These are phyloP conservation scores for Drosophila anceps DNA, from an alignment of 2,888 invertebrate genomes.

Conservation along the genomic window DNA sequence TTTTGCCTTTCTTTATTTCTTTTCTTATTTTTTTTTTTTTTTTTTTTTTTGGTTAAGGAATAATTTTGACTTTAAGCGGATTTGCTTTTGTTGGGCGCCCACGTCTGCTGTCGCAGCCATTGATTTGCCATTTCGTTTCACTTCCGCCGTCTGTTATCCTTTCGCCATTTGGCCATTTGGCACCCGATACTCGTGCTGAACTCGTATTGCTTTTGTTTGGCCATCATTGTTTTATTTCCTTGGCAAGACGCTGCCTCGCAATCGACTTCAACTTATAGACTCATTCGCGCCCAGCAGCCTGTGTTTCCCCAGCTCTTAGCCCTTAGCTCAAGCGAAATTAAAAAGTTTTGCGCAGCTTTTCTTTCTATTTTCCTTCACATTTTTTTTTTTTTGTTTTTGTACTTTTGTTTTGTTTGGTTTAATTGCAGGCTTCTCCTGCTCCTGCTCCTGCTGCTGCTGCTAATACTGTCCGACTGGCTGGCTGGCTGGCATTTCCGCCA, in stretches of 20 bases:
- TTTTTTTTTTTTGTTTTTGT: slow-evolving; percentile 1
- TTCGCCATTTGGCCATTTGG: slow-evolving; percentile 61
- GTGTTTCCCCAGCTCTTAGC: slow-evolving; percentile 46
- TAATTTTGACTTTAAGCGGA: slow-evolving; percentile 84
- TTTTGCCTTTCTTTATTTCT: slow-evolving; percentile 12
- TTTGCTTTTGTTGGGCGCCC: slow-evolving; percentile 65
- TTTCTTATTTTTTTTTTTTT: not conserved
- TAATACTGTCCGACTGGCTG: slow-evolving; percentile 14
- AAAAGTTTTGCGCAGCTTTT: slow-evolving; percentile 66
- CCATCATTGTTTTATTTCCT: slow-evolving; percentile 65
- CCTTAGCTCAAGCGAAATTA: slow-evolving; percentile 58
- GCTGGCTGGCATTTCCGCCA: slow-evolving; percentile 47
- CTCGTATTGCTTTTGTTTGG: slow-evolving; percentile 56
- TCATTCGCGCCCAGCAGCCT: slow-evolving; percentile 76
- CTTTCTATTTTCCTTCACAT: slow-evolving; percentile 19
- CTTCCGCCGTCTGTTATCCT: slow-evolving; percentile 62
- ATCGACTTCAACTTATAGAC: slow-evolving; percentile 68
- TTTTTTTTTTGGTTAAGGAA: slow-evolving; percentile 60
- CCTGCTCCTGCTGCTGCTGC: slow-evolving; percentile 8
- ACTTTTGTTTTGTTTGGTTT: slow-evolving; percentile 51
- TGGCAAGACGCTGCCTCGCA: slow-evolving; percentile 55
- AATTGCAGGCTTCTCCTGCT: slow-evolving; percentile 48
- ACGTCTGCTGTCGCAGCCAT: slow-evolving; percentile 39
- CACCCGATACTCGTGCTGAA: slow-evolving; percentile 58
- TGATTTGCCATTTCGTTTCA: slow-evolving; percentile 76